These are phyloP conservation scores for Danaus chrysippus DNA, from an alignment of 2,888 invertebrate species.

Conservation along the genomic window DNA sequence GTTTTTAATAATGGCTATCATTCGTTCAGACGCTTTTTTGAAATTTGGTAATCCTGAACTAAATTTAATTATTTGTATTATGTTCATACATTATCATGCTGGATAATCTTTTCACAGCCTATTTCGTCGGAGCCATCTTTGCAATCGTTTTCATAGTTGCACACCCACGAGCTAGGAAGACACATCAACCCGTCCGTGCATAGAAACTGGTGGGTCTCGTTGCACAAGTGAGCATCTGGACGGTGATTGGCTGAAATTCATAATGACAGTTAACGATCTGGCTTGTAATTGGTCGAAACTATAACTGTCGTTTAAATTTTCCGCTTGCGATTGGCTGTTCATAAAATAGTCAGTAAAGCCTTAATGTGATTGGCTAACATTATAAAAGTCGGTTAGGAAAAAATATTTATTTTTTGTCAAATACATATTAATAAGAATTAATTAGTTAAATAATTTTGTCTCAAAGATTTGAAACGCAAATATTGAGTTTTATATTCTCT, in stretches of 20 bases:
- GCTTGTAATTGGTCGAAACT: no score
- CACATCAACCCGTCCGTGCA: slow-evolving; percentile 81
- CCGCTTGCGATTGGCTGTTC: no score
- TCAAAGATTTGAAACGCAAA: no score
- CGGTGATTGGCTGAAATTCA: slow-evolving; percentile 41
- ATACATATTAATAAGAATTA: no score
- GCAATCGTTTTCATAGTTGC: slow-evolving; percentile 84
- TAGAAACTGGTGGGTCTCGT: slow-evolving; percentile 71
- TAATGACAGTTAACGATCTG: background rate
- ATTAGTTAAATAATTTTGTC: no score
- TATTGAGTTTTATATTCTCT: no score
- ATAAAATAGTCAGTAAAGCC: no score
- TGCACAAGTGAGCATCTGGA: slow-evolving; percentile 47
- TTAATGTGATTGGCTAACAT: no score
- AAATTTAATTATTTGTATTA: background rate
- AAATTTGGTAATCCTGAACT: background rate
- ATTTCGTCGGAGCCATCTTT: slow-evolving; percentile 82
- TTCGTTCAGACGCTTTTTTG: slow-evolving; percentile 1
- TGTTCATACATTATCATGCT: slow-evolving; percentile 41
- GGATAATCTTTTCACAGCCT: slow-evolving; percentile 44
- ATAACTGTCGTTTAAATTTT: no score
- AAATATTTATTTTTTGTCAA: no score
- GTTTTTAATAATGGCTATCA: background rate
- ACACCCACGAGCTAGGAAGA: slow-evolving; percentile 84
- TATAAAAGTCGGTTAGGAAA: no score